Conservation (phyloP, 2,113 vertebrate genomes). For the Cinclus mexicanus region DNA sequence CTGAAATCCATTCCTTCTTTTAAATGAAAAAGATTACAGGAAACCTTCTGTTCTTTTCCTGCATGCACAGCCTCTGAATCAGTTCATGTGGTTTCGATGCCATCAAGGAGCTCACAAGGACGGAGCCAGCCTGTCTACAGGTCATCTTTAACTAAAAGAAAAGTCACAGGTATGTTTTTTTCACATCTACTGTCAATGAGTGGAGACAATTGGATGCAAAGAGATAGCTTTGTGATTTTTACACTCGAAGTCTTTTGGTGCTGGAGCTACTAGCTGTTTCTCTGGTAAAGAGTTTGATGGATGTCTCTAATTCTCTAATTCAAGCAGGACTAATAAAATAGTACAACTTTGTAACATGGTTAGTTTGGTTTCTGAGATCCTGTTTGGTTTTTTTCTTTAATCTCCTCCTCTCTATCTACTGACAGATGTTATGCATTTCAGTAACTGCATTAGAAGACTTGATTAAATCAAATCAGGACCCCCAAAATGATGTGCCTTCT, state of each 20-base stretch:
- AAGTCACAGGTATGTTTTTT: constrained; percentile 81
- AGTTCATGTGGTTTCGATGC: constrained; percentile 93
- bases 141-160: constrained; percentile 80
- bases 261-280: background rate
- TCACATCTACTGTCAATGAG: background rate
- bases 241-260: background rate
- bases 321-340: background rate
- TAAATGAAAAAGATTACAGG: background rate
- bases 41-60: constrained; percentile 67
- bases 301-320: background rate
- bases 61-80: constrained; percentile 90
- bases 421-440: background rate
- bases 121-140: constrained; percentile 83
- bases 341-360: background rate
- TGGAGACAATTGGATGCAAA: background rate
- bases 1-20: background rate
- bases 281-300: background rate
- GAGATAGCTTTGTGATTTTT: background rate
- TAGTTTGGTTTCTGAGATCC: background rate
- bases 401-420: background rate
- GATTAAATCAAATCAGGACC: background rate
- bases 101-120: constrained; percentile 83
- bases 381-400: background rate
- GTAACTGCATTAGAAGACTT: background rate
- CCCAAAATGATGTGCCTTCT: background rate